Conservation (phyloP, 1,140 invertebrate genomes). For the Leguminivora glycinivorella region DNA sequence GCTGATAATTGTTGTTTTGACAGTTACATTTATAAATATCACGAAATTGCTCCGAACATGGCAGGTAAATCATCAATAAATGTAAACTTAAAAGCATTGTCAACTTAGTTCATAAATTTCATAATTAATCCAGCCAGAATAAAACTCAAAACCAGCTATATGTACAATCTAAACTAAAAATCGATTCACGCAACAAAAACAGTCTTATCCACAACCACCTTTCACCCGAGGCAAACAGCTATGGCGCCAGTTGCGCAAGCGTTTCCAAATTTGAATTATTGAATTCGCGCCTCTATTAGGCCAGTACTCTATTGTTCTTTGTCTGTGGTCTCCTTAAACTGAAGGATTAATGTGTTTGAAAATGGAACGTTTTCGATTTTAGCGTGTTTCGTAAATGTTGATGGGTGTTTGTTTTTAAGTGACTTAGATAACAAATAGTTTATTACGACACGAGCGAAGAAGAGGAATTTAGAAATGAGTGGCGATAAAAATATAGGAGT, state of each 20-base stretch:
- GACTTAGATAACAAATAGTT: too few species aligned
- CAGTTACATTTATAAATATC: too few species aligned
- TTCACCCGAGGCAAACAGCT: background rate
- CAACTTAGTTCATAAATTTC: too few species aligned
- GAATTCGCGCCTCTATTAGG: constrained; percentile 11
- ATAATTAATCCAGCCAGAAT: too few species aligned
- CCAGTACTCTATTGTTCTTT: background rate
- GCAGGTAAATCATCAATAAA: too few species aligned
- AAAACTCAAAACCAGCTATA: background rate
- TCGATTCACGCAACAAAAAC: background rate
- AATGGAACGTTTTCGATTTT: constrained; percentile 5
- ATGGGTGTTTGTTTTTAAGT: too few species aligned
- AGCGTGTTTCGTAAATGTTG: background rate
- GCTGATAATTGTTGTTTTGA: too few species aligned
- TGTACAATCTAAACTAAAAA: background rate
- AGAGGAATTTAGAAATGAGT: too few species aligned
- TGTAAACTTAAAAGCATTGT: too few species aligned
- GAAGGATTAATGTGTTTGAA: constrained; percentile 7
- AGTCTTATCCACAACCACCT: background rate
- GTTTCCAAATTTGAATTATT: constrained; percentile 13
- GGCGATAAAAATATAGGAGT: too few species aligned
- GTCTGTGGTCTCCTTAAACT: constrained; percentile 1
- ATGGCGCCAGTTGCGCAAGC: background rate
- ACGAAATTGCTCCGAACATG: too few species aligned
- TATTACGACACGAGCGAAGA: too few species aligned